These are phyloP conservation scores for Equus quagga DNA, from an alignment of 2,113 vertebrate species.

Conservation along the genomic window DNA sequence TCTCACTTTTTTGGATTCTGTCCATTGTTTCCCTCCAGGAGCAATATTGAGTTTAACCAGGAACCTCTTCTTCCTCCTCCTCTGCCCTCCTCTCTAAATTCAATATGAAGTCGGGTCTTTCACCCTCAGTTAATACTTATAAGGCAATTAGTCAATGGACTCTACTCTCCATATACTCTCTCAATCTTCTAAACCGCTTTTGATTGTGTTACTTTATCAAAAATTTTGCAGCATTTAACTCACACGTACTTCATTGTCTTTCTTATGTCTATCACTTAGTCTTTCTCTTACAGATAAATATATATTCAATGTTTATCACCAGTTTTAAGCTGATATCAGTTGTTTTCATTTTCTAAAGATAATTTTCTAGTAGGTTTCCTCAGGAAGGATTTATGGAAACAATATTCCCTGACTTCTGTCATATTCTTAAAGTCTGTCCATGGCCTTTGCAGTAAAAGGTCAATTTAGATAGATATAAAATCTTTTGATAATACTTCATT, in stretches of 20 bases:
- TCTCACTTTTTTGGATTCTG: not conserved
- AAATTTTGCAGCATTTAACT: not conserved
- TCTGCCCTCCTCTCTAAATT: not conserved
- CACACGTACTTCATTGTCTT: not conserved
- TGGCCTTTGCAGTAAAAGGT: not conserved
- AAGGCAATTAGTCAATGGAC: not conserved
- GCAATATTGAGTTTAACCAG: not conserved
- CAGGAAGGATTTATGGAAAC: not conserved
- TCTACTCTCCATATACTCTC: not conserved
- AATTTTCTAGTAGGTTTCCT: not conserved
- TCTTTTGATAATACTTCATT: not conserved
- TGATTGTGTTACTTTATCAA: not conserved
- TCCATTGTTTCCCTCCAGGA: not conserved
- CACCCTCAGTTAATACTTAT: not conserved
- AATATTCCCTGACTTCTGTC: not conserved
- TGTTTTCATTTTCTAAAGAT: not conserved
- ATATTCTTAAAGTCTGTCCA: not conserved
- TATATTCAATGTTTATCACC: not conserved
- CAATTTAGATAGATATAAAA: not conserved
- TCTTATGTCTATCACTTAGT: not conserved
- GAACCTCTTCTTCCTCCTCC: not conserved
- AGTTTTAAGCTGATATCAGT: not conserved
- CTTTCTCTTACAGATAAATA: not conserved
- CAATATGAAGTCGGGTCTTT: not conserved
- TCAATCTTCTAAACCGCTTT: not conserved